Conservation (phyloP, 2,888 invertebrate species). For the Spisula solida region DNA sequence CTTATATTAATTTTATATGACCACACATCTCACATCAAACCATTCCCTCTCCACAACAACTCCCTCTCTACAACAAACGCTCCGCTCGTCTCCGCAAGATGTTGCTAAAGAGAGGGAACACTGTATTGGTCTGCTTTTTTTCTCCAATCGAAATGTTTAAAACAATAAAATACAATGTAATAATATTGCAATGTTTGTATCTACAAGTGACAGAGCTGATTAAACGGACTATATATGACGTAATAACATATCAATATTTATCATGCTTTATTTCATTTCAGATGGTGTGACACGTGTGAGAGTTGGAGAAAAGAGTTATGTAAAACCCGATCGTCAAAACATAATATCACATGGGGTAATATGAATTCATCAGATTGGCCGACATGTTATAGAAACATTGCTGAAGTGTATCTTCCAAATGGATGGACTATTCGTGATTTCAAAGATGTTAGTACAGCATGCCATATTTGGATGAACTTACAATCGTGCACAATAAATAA, state of each 20-base stretch:
- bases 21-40: no score
- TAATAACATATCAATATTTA: neutral
- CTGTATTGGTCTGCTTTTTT: no score
- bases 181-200: no score
- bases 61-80: no score
- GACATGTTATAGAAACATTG: neutral
- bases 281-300: slow-evolving; percentile 33
- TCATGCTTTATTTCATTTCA: neutral
- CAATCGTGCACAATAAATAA: neutral
- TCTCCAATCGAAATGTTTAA: no score
- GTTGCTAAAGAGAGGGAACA: no score
- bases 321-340: neutral
- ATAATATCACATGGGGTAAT: neutral
- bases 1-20: no score
- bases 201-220: no score
- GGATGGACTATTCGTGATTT: neutral
- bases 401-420: slow-evolving; percentile 23
- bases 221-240: no score
- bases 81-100: no score
- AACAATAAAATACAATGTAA: no score
- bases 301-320: slow-evolving; percentile 17
- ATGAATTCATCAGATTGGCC: slow-evolving; percentile 30
- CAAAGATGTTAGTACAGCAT: slow-evolving; percentile 27
- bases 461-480: slow-evolving; percentile 29
- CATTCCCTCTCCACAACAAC: no score